phyloP scores from a whole-genome alignment of 1,140 invertebrate species.

The Pseudobourletiella spinata region DNA sequence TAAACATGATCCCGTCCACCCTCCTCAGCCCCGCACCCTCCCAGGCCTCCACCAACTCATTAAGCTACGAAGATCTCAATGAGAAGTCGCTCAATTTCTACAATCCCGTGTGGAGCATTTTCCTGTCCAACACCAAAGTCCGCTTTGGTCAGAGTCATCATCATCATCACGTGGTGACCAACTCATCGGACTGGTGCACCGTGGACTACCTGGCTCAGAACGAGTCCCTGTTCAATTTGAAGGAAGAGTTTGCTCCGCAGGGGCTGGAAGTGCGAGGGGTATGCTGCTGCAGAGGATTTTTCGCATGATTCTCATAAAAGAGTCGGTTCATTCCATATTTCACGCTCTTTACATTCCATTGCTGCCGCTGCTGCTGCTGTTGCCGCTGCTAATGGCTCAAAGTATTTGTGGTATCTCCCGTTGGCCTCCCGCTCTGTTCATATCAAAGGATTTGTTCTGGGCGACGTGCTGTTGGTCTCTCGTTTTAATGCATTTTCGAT shows the following conservation, averaged over 20 bases:
- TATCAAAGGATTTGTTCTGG: too few relatives aligned
- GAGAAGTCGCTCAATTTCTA: constrained; percentile 32
- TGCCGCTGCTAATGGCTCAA: too few relatives aligned
- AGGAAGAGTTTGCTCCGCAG: constrained; percentile 36
- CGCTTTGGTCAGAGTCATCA: constrained; percentile 35
- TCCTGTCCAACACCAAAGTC: constrained; percentile 37
- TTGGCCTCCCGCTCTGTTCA: too few relatives aligned
- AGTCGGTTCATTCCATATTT: too few relatives aligned
- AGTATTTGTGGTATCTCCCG: too few relatives aligned
- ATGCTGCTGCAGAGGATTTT: too few relatives aligned
- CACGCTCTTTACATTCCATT: too few relatives aligned
- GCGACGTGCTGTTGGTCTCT: too few relatives aligned
- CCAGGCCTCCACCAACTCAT: constrained; percentile 41
- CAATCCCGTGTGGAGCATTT: constrained; percentile 37
- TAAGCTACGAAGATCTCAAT: constrained; percentile 37
- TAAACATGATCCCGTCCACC: constrained; percentile 37
- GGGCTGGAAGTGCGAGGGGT: constrained; percentile 36
- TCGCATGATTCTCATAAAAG: too few relatives aligned
- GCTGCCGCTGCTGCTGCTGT: too few relatives aligned
- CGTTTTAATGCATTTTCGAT: too few relatives aligned
- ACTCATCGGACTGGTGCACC: constrained; percentile 32
- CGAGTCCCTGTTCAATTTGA: constrained; percentile 25
- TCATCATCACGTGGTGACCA: too few relatives aligned
- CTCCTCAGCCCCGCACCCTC: constrained; percentile 39
- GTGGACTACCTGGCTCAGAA: constrained; percentile 28